phyloP scores from a whole-genome alignment of 2,113 vertebrate genomes.

The Phalacrocorax carbo region DNA sequence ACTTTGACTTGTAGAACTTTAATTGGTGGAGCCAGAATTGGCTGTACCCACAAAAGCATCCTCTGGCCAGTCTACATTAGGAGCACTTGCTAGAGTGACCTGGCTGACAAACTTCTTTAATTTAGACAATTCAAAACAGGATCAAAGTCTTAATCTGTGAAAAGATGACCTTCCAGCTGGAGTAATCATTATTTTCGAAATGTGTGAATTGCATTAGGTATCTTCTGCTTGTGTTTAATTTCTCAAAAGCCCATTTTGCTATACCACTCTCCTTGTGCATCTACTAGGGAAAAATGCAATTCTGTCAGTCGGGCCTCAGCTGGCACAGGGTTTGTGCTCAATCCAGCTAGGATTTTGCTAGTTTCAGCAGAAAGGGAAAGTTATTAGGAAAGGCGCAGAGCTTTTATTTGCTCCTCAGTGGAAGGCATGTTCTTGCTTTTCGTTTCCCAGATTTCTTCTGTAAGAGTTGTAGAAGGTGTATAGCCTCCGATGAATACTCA shows the following conservation, averaged over 20 bases:
- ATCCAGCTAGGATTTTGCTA: not conserved
- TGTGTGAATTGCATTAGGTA: not conserved
- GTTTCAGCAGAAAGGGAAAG: not conserved
- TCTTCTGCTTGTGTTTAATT: not conserved
- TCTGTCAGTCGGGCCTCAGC: not conserved
- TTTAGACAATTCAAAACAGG: not conserved
- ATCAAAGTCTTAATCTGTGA: not conserved
- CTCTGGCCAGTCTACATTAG: not conserved
- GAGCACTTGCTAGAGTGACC: not conserved
- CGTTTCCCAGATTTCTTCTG: not conserved
- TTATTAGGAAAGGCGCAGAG: not conserved
- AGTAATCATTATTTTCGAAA: not conserved
- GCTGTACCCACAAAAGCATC: not conserved
- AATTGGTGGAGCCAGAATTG: not conserved
- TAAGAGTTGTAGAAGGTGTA: not conserved
- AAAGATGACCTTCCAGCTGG: not conserved
- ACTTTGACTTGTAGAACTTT: not conserved
- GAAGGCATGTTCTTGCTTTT: fast-evolving
- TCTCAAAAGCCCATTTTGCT: not conserved
- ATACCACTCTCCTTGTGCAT: not conserved
- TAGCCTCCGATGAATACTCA: fast-evolving
- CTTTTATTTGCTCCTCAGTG: not conserved
- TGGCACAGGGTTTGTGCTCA: not conserved
- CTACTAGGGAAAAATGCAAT: not conserved
- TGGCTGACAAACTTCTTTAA: not conserved